Percentiles rank a stretch among this genome's conserved stretches.
Evolutionary conservation across 2,797 vertebrate genomes (phyloP).

Genomic region (Geotrypetes seraphini): DNA sequence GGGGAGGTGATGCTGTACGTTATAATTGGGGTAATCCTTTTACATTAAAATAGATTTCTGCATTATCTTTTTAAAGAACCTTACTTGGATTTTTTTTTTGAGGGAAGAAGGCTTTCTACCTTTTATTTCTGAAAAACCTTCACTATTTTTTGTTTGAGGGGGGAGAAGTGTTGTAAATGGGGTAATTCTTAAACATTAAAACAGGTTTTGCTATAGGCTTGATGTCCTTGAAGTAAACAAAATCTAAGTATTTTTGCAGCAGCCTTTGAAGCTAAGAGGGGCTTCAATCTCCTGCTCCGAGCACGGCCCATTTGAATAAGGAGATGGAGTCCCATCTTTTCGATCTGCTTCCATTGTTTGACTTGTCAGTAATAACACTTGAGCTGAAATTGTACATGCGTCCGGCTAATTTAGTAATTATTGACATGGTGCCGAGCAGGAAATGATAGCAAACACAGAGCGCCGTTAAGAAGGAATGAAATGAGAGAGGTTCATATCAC

Average conservation of each 20-base stretch:
- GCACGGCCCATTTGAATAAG: conserved; percentile 78
- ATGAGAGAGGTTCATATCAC: conserved; percentile 59
- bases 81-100: too few species aligned
- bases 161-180: conserved; percentile 56
- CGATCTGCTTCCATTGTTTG: conserved; percentile 74
- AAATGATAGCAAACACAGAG: conserved; percentile 80
- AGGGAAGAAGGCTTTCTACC: too few species aligned
- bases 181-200: conserved; percentile 62
- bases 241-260: conserved; percentile 53
- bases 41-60: too few species aligned
- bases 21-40: too few species aligned
- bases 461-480: conserved; percentile 62
- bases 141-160: too few species aligned
- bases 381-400: conserved; percentile 73
- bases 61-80: too few species aligned
- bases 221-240: conserved; percentile 58
- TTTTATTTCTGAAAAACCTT: conserved; percentile 62
- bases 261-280: conserved; percentile 50
- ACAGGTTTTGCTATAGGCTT: conserved; percentile 52
- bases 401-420: conserved; percentile 83
- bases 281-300: conserved; percentile 54
- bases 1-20: too few species aligned
- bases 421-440: conserved; percentile 77
- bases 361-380: conserved; percentile 76
- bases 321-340: conserved; percentile 73